Conservation (phyloP, 1,140 invertebrate species). For the Pseudomyrmex flavicornis region DNA sequence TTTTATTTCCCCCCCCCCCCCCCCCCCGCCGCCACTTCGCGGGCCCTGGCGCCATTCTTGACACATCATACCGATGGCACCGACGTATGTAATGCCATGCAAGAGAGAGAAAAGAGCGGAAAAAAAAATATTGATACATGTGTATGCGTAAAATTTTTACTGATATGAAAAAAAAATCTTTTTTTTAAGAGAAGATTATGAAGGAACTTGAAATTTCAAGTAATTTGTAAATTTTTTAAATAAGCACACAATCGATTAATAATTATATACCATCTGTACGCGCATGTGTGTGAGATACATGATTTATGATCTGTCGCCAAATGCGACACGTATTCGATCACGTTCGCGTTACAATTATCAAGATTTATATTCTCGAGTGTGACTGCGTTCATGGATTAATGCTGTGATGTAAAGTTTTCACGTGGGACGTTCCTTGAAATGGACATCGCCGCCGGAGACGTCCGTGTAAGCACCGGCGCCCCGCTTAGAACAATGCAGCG, state of each 20-base stretch:
- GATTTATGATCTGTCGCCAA: no score
- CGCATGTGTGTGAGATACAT: no score
- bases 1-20: slow-evolving; percentile 66
- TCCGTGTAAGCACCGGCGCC: slow-evolving; percentile 52
- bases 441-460: not conserved
- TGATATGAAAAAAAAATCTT: not conserved
- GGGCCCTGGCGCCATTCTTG: slow-evolving; percentile 70
- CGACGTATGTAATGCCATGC: slow-evolving; percentile 9
- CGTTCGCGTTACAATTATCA: not conserved
- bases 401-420: no score
- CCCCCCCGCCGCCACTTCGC: slow-evolving; percentile 29
- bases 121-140: slow-evolving; percentile 1
- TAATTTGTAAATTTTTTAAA: not conserved
- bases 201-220: not conserved
- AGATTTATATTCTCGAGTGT: not conserved
- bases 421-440: slow-evolving; percentile 16
- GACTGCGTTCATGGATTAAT: not conserved
- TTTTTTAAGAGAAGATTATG: not conserved
- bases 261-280: no score
- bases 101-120: not conserved
- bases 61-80: slow-evolving; percentile 69
- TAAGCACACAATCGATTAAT: no score
- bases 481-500: slow-evolving; percentile 53
- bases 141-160: no score
- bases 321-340: no score